A percentile compares a stretch with the other conserved stretches of the same genome.
These are phyloP conservation scores for Limnephilus marmoratus DNA, from an alignment of 2,888 invertebrate species.

Conservation along the genomic window DNA sequence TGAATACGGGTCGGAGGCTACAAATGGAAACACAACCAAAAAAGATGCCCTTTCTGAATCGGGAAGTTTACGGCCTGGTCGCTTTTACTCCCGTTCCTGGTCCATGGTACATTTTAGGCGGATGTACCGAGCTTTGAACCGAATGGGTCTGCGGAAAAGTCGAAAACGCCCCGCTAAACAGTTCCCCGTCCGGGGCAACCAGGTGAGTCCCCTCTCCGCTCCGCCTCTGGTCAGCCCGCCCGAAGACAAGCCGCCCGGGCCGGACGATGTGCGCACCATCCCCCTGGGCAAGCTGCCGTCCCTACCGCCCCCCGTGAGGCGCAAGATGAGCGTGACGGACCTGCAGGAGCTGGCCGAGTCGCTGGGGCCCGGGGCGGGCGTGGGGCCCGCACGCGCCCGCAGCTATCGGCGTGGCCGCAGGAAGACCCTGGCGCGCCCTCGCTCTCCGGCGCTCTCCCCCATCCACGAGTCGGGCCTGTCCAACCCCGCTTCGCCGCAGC, in stretches of 20 bases:
- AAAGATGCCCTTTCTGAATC: slow-evolving; percentile 67
- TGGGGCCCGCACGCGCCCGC: slow-evolving; percentile 67
- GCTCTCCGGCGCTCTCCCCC: slow-evolving; percentile 80
- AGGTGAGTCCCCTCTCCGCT: slow-evolving; percentile 70
- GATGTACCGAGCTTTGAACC: slow-evolving; percentile 58
- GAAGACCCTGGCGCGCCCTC: slow-evolving; percentile 69
- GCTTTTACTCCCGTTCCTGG: slow-evolving; percentile 66
- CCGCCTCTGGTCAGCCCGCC: slow-evolving; percentile 60
- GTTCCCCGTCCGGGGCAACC: slow-evolving; percentile 69
- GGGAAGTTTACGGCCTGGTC: slow-evolving; percentile 13
- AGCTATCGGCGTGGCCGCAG: slow-evolving; percentile 70
- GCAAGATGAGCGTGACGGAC: slow-evolving; percentile 74
- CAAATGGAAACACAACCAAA: slow-evolving; percentile 63
- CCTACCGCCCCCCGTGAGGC: slow-evolving; percentile 74
- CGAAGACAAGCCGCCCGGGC: slow-evolving; percentile 57
- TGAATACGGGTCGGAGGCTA: slow-evolving; percentile 58
- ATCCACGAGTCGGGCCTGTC: slow-evolving; percentile 85
- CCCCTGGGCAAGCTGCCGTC: slow-evolving; percentile 69
- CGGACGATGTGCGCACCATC: slow-evolving; percentile 41
- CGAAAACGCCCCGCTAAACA: slow-evolving; percentile 60
- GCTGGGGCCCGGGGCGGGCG: slow-evolving; percentile 71
- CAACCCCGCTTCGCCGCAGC: slow-evolving; percentile 82
- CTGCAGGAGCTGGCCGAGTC: slow-evolving; percentile 78
- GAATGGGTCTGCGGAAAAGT: slow-evolving; percentile 56
- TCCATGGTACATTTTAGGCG: slow-evolving; percentile 71